A percentile compares a stretch with the other conserved stretches of the same genome.
phyloP scores from a whole-genome alignment of 2,888 invertebrate genomes.

The Drosophila cognata region DNA sequence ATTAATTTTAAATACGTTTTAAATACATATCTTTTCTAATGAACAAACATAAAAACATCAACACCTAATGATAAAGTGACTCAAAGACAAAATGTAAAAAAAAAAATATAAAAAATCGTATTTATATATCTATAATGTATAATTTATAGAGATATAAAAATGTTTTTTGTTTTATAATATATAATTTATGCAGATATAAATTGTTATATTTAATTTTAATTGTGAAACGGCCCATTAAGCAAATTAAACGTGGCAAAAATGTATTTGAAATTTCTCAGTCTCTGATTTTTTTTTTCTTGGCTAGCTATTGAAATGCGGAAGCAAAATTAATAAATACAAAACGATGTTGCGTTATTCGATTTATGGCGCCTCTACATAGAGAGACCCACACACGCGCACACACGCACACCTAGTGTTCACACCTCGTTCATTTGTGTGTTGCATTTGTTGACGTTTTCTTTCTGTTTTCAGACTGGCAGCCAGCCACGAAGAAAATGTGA shows the following conservation, averaged over 20 bases:
- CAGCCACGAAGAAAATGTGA: slow-evolving; percentile 34
- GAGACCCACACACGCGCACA: slow-evolving; percentile 9
- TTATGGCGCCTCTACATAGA: slow-evolving; percentile 18
- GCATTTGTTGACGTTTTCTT: slow-evolving; percentile 13
- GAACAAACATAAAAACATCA: slow-evolving; percentile 60
- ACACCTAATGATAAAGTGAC: slow-evolving; percentile 28
- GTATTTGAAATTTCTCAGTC: slow-evolving; percentile 3
- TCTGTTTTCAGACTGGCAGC: background rate
- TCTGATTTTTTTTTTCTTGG: slow-evolving; percentile 22
- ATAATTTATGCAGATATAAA: slow-evolving; percentile 27
- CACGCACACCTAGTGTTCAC: background rate
- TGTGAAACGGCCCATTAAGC: slow-evolving; percentile 45
- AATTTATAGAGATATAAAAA: slow-evolving; percentile 1
- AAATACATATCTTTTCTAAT: slow-evolving; percentile 31
- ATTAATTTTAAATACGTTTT: background rate
- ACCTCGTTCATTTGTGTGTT: slow-evolving; percentile 15
- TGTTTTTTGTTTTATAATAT: slow-evolving; percentile 6
- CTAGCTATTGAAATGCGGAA: slow-evolving; percentile 53
- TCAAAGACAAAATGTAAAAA: background rate
- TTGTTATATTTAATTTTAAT: slow-evolving; percentile 27
- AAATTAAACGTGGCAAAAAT: slow-evolving; percentile 51
- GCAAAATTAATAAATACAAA: slow-evolving; percentile 21
- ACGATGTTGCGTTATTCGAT: slow-evolving; percentile 26
- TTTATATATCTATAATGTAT: background rate
- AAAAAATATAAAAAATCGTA: background rate